These are phyloP conservation scores for Penaeus japonicus DNA, from an alignment of 1,140 invertebrate species.

Conservation along the genomic window DNA sequence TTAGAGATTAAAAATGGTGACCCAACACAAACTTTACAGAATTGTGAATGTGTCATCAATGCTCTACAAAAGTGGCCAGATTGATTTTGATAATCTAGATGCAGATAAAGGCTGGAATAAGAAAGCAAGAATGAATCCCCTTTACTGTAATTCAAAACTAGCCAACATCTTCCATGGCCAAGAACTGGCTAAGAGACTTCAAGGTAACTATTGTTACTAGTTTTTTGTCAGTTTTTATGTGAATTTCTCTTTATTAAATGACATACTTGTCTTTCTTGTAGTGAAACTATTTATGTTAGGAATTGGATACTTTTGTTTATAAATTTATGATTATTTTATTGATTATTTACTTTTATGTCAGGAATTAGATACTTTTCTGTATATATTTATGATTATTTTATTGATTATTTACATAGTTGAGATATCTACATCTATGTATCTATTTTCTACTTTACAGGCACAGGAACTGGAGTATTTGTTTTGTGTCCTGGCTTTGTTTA, in stretches of 20 bases:
- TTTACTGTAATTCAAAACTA: conserved; percentile 82
- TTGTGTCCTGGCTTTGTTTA: conserved; percentile 87
- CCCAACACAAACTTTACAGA: conserved; percentile 62
- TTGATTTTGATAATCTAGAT: conserved; percentile 79
- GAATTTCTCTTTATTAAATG: not conserved
- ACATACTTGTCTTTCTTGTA: too few species aligned
- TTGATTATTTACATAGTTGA: not conserved
- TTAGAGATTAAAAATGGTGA: not conserved
- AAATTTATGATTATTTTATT: too few species aligned
- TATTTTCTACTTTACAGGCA: conserved; percentile 32
- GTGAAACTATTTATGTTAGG: too few species aligned
- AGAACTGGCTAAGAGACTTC: conserved; percentile 70
- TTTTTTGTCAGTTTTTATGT: not conserved
- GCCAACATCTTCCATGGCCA: conserved; percentile 77
- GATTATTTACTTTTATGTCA: too few species aligned
- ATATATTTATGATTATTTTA: too few species aligned
- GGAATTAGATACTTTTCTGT: too few species aligned
- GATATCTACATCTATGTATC: not conserved
- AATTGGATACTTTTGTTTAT: too few species aligned
- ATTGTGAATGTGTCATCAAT: conserved; percentile 70
- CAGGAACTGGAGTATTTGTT: conserved; percentile 75
- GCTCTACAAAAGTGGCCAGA: conserved; percentile 71
- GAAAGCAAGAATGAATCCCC: conserved; percentile 66
- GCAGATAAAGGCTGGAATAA: conserved; percentile 65
- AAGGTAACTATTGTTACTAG: conserved; percentile 62